Evolutionary conservation across 1,140 invertebrate species (phyloP).

Genomic region (Sminthurides bifidus): DNA sequence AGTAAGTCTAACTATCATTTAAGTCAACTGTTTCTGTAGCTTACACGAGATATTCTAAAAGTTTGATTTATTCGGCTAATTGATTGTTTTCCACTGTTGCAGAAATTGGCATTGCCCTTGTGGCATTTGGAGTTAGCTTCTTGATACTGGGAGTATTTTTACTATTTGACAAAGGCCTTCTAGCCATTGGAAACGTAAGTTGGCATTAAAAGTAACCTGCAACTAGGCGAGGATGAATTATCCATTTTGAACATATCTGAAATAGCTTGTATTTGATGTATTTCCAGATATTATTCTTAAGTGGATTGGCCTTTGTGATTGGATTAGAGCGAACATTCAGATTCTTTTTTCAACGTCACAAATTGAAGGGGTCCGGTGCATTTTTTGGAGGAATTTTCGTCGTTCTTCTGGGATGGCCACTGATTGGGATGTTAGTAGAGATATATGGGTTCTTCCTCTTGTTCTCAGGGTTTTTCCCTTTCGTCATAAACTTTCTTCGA

Average conservation of each 20-base stretch:
- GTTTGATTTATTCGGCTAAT: background rate
- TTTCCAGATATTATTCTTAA: slow-evolving; percentile 81
- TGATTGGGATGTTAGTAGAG: slow-evolving; percentile 93
- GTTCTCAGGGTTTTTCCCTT: slow-evolving; percentile 56
- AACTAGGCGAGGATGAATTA: too few relatives aligned
- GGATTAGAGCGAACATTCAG: slow-evolving; percentile 87
- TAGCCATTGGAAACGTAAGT: slow-evolving; percentile 96
- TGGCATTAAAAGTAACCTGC: too few relatives aligned
- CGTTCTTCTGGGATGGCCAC: slow-evolving; percentile 90
- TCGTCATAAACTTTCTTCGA: slow-evolving; percentile 51
- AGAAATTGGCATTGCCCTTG: slow-evolving; percentile 96
- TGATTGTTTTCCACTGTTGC: slow-evolving; percentile 33
- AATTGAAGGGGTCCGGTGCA: slow-evolving; percentile 77
- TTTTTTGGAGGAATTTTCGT: slow-evolving; percentile 92
- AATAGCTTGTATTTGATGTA: slow-evolving; percentile 10
- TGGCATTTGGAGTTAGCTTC: slow-evolving; percentile 91
- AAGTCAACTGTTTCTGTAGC: background rate
- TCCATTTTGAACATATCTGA: too few relatives aligned
- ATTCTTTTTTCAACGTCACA: slow-evolving; percentile 98
- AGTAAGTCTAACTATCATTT: slow-evolving; percentile 19
- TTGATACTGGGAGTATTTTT: slow-evolving; percentile 87
- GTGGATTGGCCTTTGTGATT: slow-evolving; percentile 89
- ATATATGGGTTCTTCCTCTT: slow-evolving; percentile 72
- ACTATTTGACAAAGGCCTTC: slow-evolving; percentile 92
- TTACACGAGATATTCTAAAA: background rate